Conservation (phyloP, 2,797 vertebrate genomes). For the Falco columbarius region DNA sequence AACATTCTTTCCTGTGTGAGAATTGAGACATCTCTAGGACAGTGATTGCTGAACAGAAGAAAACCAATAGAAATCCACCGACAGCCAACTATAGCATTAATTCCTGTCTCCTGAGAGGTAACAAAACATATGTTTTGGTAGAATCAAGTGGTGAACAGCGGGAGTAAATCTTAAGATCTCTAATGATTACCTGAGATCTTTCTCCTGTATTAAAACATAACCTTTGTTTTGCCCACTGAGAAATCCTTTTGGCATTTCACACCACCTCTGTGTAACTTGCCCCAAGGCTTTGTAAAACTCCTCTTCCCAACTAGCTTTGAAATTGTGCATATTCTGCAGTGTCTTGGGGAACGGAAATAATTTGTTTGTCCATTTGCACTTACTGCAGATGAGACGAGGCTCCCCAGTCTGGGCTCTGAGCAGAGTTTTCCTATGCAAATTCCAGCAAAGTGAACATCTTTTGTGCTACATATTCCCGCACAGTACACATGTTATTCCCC, state of each 20-base stretch:
- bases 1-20: slow-evolving; percentile 39
- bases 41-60: background rate
- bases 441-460: slow-evolving; percentile 25
- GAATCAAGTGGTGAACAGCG: background rate
- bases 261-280: slow-evolving; percentile 5
- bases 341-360: slow-evolving; percentile 24
- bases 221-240: slow-evolving; percentile 48
- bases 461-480: slow-evolving; percentile 23
- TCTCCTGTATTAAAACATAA: slow-evolving; percentile 20
- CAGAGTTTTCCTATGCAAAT: slow-evolving; percentile 16
- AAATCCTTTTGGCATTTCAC: slow-evolving; percentile 53
- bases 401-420: background rate
- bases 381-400: background rate
- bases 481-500: slow-evolving; percentile 78
- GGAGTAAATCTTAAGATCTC: slow-evolving; percentile 20
- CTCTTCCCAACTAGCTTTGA: background rate
- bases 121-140: slow-evolving; percentile 48
- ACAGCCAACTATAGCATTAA: slow-evolving; percentile 33
- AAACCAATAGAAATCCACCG: background rate
- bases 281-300: slow-evolving; percentile 17
- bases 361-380: slow-evolving; percentile 45
- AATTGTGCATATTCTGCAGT: slow-evolving; percentile 13
- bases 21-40: slow-evolving; percentile 53
- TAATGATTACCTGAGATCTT: slow-evolving; percentile 32
- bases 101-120: background rate